phyloP scores from a whole-genome alignment of 2,797 vertebrate genomes.

The Manis javanica region DNA sequence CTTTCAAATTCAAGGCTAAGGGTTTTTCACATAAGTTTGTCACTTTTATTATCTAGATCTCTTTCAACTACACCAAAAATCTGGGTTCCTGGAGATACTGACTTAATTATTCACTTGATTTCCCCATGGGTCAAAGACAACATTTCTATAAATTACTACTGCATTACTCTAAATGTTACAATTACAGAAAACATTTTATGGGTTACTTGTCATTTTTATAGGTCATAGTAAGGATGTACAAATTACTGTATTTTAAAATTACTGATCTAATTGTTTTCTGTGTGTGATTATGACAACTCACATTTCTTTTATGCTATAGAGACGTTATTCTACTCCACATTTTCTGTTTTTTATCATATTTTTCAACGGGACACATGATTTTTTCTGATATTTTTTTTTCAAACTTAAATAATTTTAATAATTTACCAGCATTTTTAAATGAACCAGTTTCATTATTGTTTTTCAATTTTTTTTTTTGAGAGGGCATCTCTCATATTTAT shows the following conservation, averaged over 20 bases:
- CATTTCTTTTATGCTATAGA: not conserved
- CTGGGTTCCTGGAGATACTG: not conserved
- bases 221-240: not conserved
- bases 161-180: not conserved
- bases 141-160: not conserved
- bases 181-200: not conserved
- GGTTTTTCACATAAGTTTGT: not conserved
- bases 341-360: not conserved
- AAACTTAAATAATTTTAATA: no score
- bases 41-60: not conserved
- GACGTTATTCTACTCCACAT: conserved; percentile 13
- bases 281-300: not conserved
- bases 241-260: not conserved
- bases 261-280: not conserved
- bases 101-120: not conserved
- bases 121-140: not conserved
- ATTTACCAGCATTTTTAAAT: no score
- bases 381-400: no score
- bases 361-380: not conserved
- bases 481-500: no score
- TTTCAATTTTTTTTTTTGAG: no score
- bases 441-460: no score
- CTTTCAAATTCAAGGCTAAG: not conserved
- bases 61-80: not conserved
- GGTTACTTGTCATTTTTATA: not conserved